phyloP scores from a whole-genome alignment of 2,113 vertebrate species.

The Xenotilapia flavipinnis region DNA sequence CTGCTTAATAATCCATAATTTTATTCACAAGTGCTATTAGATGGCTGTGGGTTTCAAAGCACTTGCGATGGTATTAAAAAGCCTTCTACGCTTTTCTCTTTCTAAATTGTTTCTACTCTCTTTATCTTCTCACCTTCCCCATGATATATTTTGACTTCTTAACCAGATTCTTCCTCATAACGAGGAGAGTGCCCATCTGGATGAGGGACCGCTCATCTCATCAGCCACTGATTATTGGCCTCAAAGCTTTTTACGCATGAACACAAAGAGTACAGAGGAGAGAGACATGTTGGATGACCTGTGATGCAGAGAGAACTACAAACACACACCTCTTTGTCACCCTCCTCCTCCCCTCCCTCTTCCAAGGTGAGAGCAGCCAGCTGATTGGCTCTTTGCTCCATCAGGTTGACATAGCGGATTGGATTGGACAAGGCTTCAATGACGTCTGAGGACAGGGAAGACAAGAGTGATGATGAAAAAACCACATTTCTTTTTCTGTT shows the following conservation, averaged over 20 bases:
- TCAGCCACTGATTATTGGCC: neutral
- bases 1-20: neutral
- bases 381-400: constrained; percentile 96
- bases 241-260: neutral
- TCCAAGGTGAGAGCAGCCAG: constrained; percentile 91
- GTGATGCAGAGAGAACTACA: neutral
- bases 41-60: neutral
- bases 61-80: accelerated
- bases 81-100: neutral
- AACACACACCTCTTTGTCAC: constrained; percentile 78
- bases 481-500: accelerated
- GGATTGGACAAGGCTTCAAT: constrained; percentile 97
- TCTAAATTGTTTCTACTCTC: accelerated
- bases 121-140: neutral
- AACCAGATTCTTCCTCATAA: neutral
- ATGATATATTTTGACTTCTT: neutral
- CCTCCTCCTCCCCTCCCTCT: constrained; percentile 89
- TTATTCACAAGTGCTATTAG: neutral
- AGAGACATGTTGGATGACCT: neutral
- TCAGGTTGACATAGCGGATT: constrained; percentile 93
- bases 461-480: neutral
- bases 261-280: neutral
- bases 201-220: neutral
- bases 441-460: constrained; percentile 76
- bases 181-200: neutral